phyloP scores from a whole-genome alignment of 2,113 vertebrate genomes.

The Xiphophorus maculatus region DNA sequence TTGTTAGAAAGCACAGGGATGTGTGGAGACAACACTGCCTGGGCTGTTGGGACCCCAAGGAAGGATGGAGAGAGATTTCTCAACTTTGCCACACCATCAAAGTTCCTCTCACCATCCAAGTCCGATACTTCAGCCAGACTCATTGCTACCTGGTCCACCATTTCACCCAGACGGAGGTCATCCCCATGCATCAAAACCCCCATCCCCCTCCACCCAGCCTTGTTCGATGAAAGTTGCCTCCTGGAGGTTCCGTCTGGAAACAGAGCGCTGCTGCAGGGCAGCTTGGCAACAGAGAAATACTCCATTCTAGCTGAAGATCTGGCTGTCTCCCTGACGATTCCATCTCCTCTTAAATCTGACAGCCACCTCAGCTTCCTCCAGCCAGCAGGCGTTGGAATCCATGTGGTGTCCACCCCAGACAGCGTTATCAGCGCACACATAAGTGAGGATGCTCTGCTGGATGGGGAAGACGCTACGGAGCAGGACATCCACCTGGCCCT shows the following conservation, averaged over 20 bases:
- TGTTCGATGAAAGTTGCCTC: conserved; percentile 94
- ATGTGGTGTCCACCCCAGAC: conserved; percentile 80
- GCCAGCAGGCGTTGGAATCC: conserved; percentile 52
- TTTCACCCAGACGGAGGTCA: conserved; percentile 82
- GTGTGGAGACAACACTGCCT: conserved; percentile 77
- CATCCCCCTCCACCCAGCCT: conserved; percentile 83
- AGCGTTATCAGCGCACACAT: conserved; percentile 90
- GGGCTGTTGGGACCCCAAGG: conserved; percentile 87
- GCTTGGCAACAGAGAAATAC: conserved; percentile 76
- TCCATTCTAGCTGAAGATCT: conserved; percentile 93
- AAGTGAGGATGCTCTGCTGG: conserved; percentile 90
- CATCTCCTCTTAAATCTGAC: conserved; percentile 96
- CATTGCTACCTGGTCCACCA: conserved; percentile 82
- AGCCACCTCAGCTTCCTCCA: conserved; percentile 94
- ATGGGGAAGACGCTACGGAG: conserved; percentile 91
- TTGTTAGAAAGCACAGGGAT: conserved; percentile 82
- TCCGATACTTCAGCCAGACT: conserved; percentile 76
- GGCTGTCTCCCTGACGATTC: conserved; percentile 94
- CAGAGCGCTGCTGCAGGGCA: conserved; percentile 58
- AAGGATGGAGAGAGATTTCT: conserved; percentile 82
- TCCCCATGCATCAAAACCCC: conserved; percentile 77
- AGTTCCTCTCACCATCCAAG: conserved; percentile 77
- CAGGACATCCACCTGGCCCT: conserved; percentile 94
- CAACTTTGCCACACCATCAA: conserved; percentile 73
- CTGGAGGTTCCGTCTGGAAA: conserved; percentile 86